Base-by-base conservation (phyloP, 2,888 invertebrate genomes). In the Eristalis intricaria region DNA sequence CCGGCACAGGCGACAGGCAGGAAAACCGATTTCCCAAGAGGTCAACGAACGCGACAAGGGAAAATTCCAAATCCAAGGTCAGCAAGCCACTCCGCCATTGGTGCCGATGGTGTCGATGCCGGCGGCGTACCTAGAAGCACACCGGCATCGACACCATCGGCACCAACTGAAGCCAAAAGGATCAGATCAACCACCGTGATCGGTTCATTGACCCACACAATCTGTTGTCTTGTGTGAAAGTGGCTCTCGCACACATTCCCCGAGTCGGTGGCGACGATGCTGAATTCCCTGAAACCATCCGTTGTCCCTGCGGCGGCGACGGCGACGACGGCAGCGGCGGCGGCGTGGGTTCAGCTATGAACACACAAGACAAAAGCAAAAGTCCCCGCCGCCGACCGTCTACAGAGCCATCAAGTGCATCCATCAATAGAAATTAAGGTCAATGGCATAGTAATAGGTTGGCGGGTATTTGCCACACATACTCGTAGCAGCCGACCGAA, bases 401-500 rank as follows among this genome's bases (percentile, higher is more conserved):
- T 19, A 19, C 26, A 60, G 15, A 29, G 29, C 35, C 43, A 65
- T 60, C 38, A 69, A 69, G 43, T 81, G 77, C 60, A 81, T 77
- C 85, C 73, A 69, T 81, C 81, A 85, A 77, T 77, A 85, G 81
- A 74, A 84, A 70, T 85, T 77, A 69, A 85, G 85, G 85, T 81
- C 81, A 85, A 81, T 85, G 85, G 77, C 85, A 85, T 70, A 69
- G 58, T 38, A 78, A 80, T 73, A 23, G 64, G 77, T 77, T 77
- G 69, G 77, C 71, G 60, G 77, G 73, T 82, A 85, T 81, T 84
- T 85, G 80, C 71, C 76, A 81, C 81, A 81, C 69, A 56, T 64
- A 29, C 29, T 29, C 29, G 29, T 5, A 69, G 77, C 64, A 81
- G 73, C 73, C 73, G 73, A 85, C 65, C 65, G 65, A 81, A 85